A percentile compares a stretch with the other conserved stretches of the same genome.
phyloP scores from a whole-genome alignment of 2,113 vertebrate genomes.

The Hippopotamus amphibius region DNA sequence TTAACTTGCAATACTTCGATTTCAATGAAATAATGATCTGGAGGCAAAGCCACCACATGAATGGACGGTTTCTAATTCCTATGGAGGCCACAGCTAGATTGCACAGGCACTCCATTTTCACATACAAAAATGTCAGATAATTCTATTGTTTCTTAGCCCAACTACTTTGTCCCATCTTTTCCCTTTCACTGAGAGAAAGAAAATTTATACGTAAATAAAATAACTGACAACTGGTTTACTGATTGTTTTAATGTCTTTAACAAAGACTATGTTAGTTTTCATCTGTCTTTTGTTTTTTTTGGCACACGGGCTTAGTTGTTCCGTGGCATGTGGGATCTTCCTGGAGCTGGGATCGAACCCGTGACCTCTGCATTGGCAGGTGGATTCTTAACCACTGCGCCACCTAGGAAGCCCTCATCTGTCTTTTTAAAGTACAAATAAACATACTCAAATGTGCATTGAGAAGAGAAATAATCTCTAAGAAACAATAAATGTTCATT shows the following conservation, averaged over 20 bases:
- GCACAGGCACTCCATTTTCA: not conserved
- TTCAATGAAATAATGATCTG: not conserved
- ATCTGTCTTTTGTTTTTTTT: conserved; percentile 10
- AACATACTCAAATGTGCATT: not conserved
- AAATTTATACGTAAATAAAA: not conserved
- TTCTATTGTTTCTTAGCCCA: not conserved
- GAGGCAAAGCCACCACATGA: not conserved
- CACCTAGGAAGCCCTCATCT: too few species aligned
- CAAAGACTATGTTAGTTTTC: not conserved
- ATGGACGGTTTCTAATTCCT: not conserved
- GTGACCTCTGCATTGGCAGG: too few species aligned
- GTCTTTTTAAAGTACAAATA: conserved; percentile 14
- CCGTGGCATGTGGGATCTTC: too few species aligned
- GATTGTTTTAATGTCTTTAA: conserved; percentile 7
- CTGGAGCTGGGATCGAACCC: too few species aligned
- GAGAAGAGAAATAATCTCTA: not conserved
- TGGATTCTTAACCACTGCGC: too few species aligned
- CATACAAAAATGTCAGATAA: not conserved
- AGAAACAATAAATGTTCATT: not conserved
- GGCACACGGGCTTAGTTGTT: too few species aligned
- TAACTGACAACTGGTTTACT: not conserved
- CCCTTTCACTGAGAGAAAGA: not conserved
- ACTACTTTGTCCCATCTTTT: not conserved
- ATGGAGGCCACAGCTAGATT: fast-evolving
- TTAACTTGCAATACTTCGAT: not conserved